phyloP scores from a whole-genome alignment of 2,888 invertebrate genomes.

The Limnephilus marmoratus region DNA sequence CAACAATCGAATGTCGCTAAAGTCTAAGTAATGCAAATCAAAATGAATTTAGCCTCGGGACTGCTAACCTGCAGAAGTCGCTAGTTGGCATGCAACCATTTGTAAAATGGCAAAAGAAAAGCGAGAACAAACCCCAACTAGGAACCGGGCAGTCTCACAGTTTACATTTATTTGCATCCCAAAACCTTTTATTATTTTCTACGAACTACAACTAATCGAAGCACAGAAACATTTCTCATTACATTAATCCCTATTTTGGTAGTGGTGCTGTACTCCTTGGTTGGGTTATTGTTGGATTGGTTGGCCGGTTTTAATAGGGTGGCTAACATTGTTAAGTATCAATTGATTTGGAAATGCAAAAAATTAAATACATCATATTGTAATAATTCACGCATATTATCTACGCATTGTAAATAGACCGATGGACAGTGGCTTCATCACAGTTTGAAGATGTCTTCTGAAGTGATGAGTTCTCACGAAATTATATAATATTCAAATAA shows the following conservation, averaged over 20 bases:
- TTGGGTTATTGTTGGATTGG: too few species aligned
- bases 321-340: neutral
- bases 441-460: too few species aligned
- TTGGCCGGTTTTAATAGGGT: neutral
- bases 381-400: too few species aligned
- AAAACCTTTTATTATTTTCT: neutral
- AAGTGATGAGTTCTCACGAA: too few species aligned
- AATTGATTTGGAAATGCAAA: neutral
- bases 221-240: neutral
- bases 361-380: too few species aligned
- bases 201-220: neutral
- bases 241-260: neutral
- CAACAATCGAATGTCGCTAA: slow-evolving; percentile 2
- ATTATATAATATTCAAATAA: too few species aligned
- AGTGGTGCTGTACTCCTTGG: neutral
- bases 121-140: neutral
- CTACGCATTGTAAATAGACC: too few species aligned
- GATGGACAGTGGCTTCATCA: too few species aligned
- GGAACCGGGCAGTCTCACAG: neutral
- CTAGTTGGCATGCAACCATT: neutral
- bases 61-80: neutral
- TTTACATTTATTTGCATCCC: neutral
- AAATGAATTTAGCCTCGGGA: neutral
- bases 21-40: slow-evolving; percentile 12
- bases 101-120: neutral